Conservation (phyloP, 1,140 invertebrate species). For the Lineus longissimus region DNA sequence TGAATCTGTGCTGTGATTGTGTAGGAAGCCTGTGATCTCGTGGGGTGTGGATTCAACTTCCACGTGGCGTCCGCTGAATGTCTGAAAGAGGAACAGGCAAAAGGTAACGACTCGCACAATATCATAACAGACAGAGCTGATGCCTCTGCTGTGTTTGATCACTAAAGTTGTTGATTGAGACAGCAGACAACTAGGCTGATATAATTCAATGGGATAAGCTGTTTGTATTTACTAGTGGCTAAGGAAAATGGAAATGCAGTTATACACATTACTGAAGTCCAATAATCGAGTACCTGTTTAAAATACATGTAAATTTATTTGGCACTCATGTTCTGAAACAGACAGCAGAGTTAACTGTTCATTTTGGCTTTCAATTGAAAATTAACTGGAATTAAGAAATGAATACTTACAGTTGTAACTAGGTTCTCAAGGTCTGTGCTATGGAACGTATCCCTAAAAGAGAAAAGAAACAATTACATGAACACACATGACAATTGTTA, state of each 20-base stretch:
- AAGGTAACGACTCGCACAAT: background rate
- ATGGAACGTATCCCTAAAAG: constrained; percentile 16
- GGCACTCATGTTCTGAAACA: too few species aligned
- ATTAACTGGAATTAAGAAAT: too few species aligned
- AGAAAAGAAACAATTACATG: background rate
- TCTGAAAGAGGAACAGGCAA: constrained; percentile 28
- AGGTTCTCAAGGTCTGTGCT: constrained; percentile 19
- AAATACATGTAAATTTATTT: too few species aligned
- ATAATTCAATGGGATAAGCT: too few species aligned
- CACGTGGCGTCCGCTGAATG: constrained; percentile 36
- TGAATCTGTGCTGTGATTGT: constrained; percentile 26
- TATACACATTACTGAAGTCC: too few species aligned
- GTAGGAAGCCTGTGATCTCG: constrained; percentile 35
- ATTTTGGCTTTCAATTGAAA: too few species aligned
- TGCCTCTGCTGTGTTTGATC: background rate
- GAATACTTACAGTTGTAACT: constrained; percentile 18
- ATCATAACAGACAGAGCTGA: background rate
- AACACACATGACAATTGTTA: too few species aligned
- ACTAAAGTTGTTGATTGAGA: too few species aligned
- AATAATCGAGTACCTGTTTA: too few species aligned
- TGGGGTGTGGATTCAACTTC: constrained; percentile 39
- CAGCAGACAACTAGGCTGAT: too few species aligned
- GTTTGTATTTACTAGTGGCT: too few species aligned
- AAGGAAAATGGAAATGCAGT: too few species aligned
- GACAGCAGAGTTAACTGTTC: background rate